Evolutionary conservation across 2,113 vertebrate species (phyloP), one percentile per base, ranked within the genome.

Genomic region (Delphinus delphis): DNA sequence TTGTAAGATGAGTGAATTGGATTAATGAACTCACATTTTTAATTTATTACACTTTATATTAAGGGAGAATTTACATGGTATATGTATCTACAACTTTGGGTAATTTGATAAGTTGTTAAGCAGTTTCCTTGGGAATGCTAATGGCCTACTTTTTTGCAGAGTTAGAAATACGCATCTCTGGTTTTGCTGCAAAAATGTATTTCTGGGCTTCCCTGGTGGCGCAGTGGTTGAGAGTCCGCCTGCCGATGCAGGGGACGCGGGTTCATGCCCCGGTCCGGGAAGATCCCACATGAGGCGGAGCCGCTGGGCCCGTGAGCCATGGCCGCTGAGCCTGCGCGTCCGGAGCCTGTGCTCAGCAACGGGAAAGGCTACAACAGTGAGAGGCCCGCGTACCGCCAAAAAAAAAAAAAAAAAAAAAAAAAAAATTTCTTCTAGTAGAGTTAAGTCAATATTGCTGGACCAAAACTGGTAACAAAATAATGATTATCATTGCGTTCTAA

Each of bases 401-500:
- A 47, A 47, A 47, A 47, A 3, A 36, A 47, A 47, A 44, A 44
- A 44, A 44, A 47, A 47, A 47, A 47, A 47, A 47, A 47, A 47
- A 47, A 36, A 11, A 47, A 68, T 67, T 73, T 73, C n/a, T 85
- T 96, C 21, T n/a, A 80, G 28, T 79, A 91, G 85, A 79, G 14
- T 81, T 58, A 60, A 82, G 10, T 93, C 41, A 93, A 7, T 65
- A 53, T 17, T 55, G 55, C 33, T 85, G n/a, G 44, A 53, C n/a
- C 68, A 44, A 93, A 88, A 82, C 62, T 81, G 60, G 6, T 81
- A 79, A 91, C 28, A 63, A 18, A 86, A 10, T 53, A 26, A 87
- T 58, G n/a, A 90, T 82, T 92, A 84, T 93, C 81, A 33, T 20
- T 67, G 62, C 94, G 4, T 91, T 82, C 87, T 88, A 96, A 58